Evolutionary conservation across 2,888 invertebrate species (phyloP).

Genomic region (Pammene aurita): DNA sequence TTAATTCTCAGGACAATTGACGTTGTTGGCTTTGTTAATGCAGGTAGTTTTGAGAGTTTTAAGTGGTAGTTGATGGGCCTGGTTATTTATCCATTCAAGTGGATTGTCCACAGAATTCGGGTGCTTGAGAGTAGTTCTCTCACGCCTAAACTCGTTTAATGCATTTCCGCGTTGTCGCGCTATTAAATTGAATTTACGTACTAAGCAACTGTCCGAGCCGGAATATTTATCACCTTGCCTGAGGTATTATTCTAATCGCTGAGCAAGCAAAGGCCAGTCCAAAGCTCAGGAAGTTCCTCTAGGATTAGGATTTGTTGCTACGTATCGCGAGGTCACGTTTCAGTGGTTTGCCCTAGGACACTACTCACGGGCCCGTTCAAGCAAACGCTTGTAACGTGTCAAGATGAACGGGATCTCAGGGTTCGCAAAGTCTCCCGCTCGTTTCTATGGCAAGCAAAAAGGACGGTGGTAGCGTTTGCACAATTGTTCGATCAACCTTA

Average conservation of each 20-base stretch:
- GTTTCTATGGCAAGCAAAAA: slow-evolving; percentile 55
- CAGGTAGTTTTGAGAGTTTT: slow-evolving; percentile 57
- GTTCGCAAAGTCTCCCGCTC: slow-evolving; percentile 69
- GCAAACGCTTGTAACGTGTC: slow-evolving; percentile 66
- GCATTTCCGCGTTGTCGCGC: slow-evolving; percentile 65
- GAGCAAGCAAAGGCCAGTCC: neutral
- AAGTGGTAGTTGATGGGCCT: slow-evolving; percentile 62
- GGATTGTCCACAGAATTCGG: slow-evolving; percentile 69
- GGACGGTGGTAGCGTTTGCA: slow-evolving; percentile 53
- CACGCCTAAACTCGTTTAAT: slow-evolving; percentile 57
- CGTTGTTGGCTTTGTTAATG: slow-evolving; percentile 67
- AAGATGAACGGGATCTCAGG: slow-evolving; percentile 72
- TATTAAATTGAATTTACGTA: slow-evolving; percentile 55
- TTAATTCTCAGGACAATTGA: slow-evolving; percentile 57
- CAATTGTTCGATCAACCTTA: slow-evolving; percentile 63
- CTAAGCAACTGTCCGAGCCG: slow-evolving; percentile 62
- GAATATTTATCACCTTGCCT: slow-evolving; percentile 74
- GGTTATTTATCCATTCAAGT: slow-evolving; percentile 60
- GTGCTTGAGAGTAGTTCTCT: slow-evolving; percentile 65
- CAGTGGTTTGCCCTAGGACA: neutral
- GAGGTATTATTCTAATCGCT: neutral
- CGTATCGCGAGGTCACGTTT: neutral
- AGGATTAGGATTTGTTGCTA: neutral
- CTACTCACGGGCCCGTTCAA: neutral
- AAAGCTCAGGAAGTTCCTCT: neutral